A percentile compares a stretch with the other conserved stretches of the same genome.
Evolutionary conservation across 2,113 vertebrate genomes (phyloP).

Genomic region (Spermophilus dauricus): DNA sequence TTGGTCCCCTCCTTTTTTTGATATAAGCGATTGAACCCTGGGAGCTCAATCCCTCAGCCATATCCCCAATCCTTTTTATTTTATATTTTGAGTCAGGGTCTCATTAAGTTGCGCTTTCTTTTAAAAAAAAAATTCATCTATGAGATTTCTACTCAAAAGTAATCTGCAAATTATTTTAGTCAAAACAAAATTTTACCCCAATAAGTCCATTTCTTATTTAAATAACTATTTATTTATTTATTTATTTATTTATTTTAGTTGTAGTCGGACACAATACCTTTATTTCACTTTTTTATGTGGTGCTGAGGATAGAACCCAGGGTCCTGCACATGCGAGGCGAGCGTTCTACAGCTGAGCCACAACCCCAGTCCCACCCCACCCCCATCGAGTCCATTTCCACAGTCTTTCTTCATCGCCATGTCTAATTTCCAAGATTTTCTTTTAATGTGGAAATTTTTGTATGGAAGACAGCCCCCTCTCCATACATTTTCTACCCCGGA

Average conservation of each 20-base stretch:
- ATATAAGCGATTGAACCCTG: no score
- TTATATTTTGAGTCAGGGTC: neutral
- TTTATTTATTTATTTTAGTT: no score
- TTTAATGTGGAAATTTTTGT: neutral
- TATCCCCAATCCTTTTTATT: no score
- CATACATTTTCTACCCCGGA: neutral
- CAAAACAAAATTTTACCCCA: neutral
- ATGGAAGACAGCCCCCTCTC: neutral
- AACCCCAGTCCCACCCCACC: no score
- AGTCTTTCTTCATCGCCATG: neutral
- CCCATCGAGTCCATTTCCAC: neutral
- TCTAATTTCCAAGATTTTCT: neutral
- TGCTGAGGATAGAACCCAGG: no score
- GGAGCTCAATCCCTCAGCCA: no score
- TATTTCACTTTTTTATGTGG: no score
- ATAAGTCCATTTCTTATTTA: neutral
- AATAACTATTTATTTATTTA: no score
- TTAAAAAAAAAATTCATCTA: neutral
- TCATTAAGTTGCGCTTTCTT: neutral
- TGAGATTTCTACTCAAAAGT: constrained; percentile 38
- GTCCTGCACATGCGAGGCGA: no score
- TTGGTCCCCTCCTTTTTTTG: no score
- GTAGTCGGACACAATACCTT: no score
- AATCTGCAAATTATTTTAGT: neutral
- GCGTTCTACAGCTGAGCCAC: no score